phyloP scores from a whole-genome alignment of 1,140 invertebrate species.

The Conus betulinus region DNA sequence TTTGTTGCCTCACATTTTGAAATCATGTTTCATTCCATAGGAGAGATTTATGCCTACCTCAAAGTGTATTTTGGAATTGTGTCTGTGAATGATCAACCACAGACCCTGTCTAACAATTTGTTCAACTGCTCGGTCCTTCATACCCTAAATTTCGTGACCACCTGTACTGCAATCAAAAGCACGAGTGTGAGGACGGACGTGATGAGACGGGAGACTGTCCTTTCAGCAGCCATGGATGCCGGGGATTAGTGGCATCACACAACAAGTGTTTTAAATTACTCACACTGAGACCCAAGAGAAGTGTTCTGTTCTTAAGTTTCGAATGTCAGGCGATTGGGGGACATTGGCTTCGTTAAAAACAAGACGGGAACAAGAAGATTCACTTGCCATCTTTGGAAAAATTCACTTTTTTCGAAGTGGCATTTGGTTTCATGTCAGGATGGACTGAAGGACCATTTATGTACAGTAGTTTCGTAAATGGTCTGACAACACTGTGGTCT shows the following conservation, averaged over 20 bases:
- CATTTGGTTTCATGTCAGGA: background rate
- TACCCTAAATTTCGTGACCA: background rate
- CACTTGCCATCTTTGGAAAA: background rate
- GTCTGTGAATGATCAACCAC: too few relatives aligned
- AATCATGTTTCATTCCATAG: too few relatives aligned
- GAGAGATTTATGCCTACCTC: too few relatives aligned
- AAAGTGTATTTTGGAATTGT: too few relatives aligned
- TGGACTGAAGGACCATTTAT: background rate
- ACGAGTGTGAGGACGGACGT: constrained; percentile 7
- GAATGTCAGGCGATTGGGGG: background rate
- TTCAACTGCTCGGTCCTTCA: constrained; percentile 7
- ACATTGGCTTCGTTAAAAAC: background rate
- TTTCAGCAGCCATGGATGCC: too few relatives aligned
- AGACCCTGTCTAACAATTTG: background rate
- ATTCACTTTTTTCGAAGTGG: background rate
- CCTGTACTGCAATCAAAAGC: constrained; percentile 19
- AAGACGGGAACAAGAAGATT: background rate
- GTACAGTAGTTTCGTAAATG: too few relatives aligned
- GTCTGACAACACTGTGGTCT: too few relatives aligned
- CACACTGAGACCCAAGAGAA: too few relatives aligned
- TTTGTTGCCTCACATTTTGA: too few relatives aligned
- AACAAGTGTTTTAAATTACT: too few relatives aligned
- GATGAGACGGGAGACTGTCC: constrained; percentile 7
- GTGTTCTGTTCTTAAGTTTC: too few relatives aligned
- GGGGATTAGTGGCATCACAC: too few relatives aligned